These are phyloP conservation scores for Acanthurus lineatus DNA, from an alignment of 2,797 vertebrate species.

Conservation along the genomic window DNA sequence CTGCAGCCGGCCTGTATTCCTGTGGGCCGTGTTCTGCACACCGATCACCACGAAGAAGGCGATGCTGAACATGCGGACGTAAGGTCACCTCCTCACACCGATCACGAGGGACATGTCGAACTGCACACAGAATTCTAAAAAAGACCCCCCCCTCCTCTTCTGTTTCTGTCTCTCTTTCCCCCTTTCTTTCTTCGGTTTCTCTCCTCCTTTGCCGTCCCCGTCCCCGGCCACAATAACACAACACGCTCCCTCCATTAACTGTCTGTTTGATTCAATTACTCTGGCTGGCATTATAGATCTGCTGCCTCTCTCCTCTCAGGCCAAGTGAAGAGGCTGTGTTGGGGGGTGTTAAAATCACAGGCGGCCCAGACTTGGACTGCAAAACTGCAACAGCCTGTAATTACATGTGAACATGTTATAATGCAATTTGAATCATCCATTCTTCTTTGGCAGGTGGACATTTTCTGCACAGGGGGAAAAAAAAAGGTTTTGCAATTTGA, in stretches of 20 bases:
- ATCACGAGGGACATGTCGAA: constrained; percentile 71
- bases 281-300: constrained; percentile 70
- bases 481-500: constrained; percentile 34
- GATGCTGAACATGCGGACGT: constrained; percentile 72
- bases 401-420: constrained; percentile 49
- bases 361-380: constrained; percentile 5
- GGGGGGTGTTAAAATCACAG: constrained; percentile 42
- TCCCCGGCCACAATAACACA: constrained; percentile 67
- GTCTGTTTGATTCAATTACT: constrained; percentile 78
- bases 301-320: constrained; percentile 66
- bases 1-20: constrained; percentile 73
- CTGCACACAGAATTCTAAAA: constrained; percentile 76
- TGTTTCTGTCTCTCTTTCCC: neutral
- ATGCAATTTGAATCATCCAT: constrained; percentile 44
- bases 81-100: constrained; percentile 79
- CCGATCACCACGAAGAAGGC: constrained; percentile 66
- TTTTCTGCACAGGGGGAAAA: constrained; percentile 10
- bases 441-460: constrained; percentile 35
- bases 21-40: constrained; percentile 73
- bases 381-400: constrained; percentile 41
- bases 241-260: constrained; percentile 70
- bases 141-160: neutral
- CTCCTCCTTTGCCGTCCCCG: constrained; percentile 50
- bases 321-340: constrained; percentile 51
- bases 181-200: constrained; percentile 7